Base-by-base conservation (phyloP, 1,140 invertebrate species). In the Copidosoma floridanum region DNA sequence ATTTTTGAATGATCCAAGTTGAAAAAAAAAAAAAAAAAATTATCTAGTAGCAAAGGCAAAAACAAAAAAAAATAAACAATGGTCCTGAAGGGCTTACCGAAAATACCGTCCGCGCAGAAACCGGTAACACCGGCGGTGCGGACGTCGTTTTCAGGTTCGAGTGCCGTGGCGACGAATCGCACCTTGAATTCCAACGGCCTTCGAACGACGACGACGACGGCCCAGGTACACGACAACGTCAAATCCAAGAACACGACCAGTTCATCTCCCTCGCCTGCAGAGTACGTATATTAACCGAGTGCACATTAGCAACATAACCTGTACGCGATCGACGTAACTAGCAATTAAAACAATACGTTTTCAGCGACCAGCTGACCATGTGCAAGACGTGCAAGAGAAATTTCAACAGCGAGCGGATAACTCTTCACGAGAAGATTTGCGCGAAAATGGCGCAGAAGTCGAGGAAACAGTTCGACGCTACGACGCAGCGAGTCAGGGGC, bases 391-490 rank as follows among this genome's bases (percentile, higher is more conserved):
- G 91, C 72, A 81, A 84, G 1, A 82, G 91, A 1, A 83, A 83
- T 69, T 97, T 97, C 78, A 87, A 87, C 6, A 72, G 82, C 5
- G 94, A 97, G 70, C 84, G 95, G 1, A 77, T 97, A 10, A 75
- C 76, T 29, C 89, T 88, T 65, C 95, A 98, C 72, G 84, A 92
- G 75, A 79, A 85, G n/a, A 91, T 94, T 63, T 95, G 94, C 73
- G 70, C 80, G 27, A 92, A 91, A 69, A 85, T 88, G 6, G 78
- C 82, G 6, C 82, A 84, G 20, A 92, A 91, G 70, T 93, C 93
- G 68, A 82, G 94, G 58, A 95, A 94, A 81, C 84, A 86, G 8
- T 96, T 94, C 73, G 94, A 98, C 77, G 86, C 89, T 11, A 83
- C 88, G 4, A 93, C 93, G 74, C 91, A 91, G 71, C 82, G 95